phyloP scores from a whole-genome alignment of 1,140 invertebrate genomes.

The Drosophila quadrilineata region DNA sequence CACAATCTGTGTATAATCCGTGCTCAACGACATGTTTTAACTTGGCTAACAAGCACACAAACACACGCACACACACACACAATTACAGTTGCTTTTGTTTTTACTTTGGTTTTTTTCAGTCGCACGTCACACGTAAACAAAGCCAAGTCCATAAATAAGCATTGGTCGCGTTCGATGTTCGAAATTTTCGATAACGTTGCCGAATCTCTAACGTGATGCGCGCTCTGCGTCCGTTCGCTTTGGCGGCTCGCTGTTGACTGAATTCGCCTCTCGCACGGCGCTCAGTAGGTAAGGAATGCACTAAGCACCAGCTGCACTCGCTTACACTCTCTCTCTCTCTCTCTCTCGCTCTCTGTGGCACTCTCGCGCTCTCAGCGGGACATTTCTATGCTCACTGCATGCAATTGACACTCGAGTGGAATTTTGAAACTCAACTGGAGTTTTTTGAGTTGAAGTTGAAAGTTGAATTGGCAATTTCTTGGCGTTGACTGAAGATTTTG shows the following conservation, averaged over 20 bases:
- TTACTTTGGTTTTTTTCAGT: constrained; percentile 6
- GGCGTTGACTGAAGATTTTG: constrained; percentile 48
- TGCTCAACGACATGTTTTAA: constrained; percentile 28
- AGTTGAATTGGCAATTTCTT: constrained; percentile 43
- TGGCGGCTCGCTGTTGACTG: constrained; percentile 57
- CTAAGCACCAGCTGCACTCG: constrained; percentile 8
- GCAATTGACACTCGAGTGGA: neutral
- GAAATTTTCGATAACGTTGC: constrained; percentile 36
- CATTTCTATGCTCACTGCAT: constrained; percentile 8
- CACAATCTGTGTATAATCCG: constrained; percentile 42
- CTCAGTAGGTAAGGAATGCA: constrained; percentile 19
- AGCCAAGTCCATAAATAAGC: constrained; percentile 51
- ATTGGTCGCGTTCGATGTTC: constrained; percentile 23
- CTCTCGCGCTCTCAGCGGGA: neutral
- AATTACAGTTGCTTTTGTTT: constrained; percentile 12
- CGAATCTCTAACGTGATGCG: constrained; percentile 11
- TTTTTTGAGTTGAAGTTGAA: constrained; percentile 7
- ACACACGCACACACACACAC: too few relatives aligned
- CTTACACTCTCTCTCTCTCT: neutral
- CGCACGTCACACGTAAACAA: constrained; percentile 64
- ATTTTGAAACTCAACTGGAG: constrained; percentile 21
- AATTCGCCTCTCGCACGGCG: constrained; percentile 26
- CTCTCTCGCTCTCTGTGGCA: neutral
- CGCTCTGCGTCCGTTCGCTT: constrained; percentile 61
- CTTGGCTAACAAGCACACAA: neutral